phyloP scores from a whole-genome alignment of 2,888 invertebrate genomes.

The Tenodera sinensis region DNA sequence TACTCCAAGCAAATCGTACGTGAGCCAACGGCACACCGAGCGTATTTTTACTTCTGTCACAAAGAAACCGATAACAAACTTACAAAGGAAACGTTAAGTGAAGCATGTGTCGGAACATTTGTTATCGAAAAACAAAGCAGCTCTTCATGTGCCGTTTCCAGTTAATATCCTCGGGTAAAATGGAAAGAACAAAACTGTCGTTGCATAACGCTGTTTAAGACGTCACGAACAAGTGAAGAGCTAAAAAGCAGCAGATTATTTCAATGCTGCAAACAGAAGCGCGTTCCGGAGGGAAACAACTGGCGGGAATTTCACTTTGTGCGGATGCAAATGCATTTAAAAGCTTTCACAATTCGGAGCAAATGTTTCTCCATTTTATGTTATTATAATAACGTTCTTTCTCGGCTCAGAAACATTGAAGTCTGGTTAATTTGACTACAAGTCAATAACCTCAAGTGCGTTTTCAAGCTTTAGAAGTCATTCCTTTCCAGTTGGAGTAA shows the following conservation, averaged over 20 bases:
- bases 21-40: not conserved
- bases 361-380: no score
- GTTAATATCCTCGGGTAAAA: not conserved
- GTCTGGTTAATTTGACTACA: no score
- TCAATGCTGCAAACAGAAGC: not conserved
- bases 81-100: not conserved
- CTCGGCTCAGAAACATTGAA: not conserved
- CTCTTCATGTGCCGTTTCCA: not conserved
- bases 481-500: no score
- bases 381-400: no score
- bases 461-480: no score
- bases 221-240: not conserved
- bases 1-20: not conserved
- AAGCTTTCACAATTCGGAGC: not conserved
- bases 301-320: not conserved
- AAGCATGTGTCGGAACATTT: not conserved
- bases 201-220: not conserved
- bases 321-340: not conserved
- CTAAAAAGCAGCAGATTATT: not conserved
- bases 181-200: not conserved
- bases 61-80: not conserved
- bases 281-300: not conserved
- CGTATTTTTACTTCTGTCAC: not conserved
- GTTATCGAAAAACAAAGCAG: not conserved
- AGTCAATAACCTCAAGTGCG: no score